These are phyloP conservation scores for Ooceraea biroi DNA, from an alignment of 1,140 invertebrate species.

Conservation along the genomic window DNA sequence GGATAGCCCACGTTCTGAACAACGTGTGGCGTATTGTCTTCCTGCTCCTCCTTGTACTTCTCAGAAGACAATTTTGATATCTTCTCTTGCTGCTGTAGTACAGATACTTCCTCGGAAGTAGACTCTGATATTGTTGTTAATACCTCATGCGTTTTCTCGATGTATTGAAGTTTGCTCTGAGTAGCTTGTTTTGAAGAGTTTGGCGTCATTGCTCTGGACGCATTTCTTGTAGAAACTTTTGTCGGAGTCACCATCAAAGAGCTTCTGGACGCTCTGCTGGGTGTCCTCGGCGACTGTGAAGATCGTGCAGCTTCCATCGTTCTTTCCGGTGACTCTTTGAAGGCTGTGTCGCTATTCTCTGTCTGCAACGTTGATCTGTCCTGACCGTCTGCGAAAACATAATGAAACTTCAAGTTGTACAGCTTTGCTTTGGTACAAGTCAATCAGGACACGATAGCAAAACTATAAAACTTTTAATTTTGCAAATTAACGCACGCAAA, in stretches of 20 bases:
- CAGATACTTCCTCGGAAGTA: constrained; percentile 68
- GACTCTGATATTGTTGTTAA: constrained; percentile 65
- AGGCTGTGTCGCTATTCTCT: constrained; percentile 59
- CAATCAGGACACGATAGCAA: neutral
- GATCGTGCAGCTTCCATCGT: constrained; percentile 69
- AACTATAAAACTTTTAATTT: neutral
- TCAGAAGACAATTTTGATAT: constrained; percentile 16
- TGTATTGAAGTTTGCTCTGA: constrained; percentile 71
- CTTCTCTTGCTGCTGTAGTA: constrained; percentile 24
- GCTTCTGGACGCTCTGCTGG: constrained; percentile 80
- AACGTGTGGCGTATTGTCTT: constrained; percentile 49
- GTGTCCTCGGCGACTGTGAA: constrained; percentile 78
- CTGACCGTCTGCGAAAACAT: constrained; percentile 31
- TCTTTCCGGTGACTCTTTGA: constrained; percentile 68
- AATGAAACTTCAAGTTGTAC: neutral
- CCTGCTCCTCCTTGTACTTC: constrained; percentile 58
- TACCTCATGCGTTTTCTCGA: constrained; percentile 69
- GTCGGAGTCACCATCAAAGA: constrained; percentile 73
- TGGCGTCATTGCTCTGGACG: constrained; percentile 58
- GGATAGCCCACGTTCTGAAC: constrained; percentile 13
- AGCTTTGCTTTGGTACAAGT: too few species aligned
- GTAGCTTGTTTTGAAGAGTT: constrained; percentile 74
- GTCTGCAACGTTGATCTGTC: constrained; percentile 6
- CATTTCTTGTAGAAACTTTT: constrained; percentile 76
- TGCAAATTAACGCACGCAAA: neutral